Conservation (phyloP, 2,113 vertebrate species). For the Orycteropus afer region DNA sequence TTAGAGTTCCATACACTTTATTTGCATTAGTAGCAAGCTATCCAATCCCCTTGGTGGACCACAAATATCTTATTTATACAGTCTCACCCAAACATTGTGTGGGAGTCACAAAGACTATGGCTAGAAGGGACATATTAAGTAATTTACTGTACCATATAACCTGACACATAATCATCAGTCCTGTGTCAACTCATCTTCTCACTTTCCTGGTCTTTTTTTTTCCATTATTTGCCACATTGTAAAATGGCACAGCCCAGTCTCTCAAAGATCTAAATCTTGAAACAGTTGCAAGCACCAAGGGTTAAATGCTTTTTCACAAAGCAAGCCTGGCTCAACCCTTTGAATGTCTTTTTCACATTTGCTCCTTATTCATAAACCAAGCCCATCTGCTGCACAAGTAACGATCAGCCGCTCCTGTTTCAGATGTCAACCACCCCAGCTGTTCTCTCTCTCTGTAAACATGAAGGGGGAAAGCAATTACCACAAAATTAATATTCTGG, state of each 20-base stretch:
- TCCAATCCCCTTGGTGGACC: not conserved
- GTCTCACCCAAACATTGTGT: not conserved
- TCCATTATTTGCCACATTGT: not conserved
- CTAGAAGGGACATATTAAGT: not conserved
- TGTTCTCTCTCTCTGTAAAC: slow-evolving; percentile 75
- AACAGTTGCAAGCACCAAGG: slow-evolving; percentile 48
- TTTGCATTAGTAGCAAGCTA: not conserved
- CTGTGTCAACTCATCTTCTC: fast-evolving
- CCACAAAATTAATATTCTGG: slow-evolving; percentile 61
- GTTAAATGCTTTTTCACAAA: slow-evolving; percentile 69
- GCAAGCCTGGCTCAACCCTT: slow-evolving; percentile 58
- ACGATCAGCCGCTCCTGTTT: slow-evolving; percentile 79
- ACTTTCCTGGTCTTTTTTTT: not conserved
- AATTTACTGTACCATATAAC: not conserved
- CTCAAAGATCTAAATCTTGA: not conserved
- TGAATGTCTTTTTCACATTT: slow-evolving; percentile 72
- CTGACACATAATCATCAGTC: not conserved
- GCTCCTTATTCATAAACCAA: slow-evolving; percentile 77
- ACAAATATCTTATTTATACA: not conserved
- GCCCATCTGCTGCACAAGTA: slow-evolving; percentile 76
- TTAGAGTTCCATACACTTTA: not conserved
- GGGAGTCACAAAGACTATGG: not conserved
- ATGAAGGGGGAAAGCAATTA: slow-evolving; percentile 31
- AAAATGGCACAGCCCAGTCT: not conserved
- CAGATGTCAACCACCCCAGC: slow-evolving; percentile 84